phyloP scores from a whole-genome alignment of 2,113 vertebrate species.

The Mormyrus iriodes region DNA sequence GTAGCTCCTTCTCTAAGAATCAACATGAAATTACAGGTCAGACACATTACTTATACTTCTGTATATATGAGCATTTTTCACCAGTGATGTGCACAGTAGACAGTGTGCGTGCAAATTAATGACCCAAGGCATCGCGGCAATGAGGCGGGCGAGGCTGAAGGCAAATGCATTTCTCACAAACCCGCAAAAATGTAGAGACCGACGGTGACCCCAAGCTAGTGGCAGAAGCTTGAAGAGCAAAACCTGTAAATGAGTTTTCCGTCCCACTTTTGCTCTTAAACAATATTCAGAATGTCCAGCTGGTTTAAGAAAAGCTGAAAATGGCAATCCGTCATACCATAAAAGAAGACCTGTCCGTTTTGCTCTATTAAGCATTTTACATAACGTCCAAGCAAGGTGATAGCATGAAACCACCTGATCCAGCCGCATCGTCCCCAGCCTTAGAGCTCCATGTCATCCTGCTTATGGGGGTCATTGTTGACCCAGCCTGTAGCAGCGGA shows the following conservation, averaged over 20 bases:
- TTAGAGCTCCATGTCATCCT: not conserved
- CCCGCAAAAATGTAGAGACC: slow-evolving; percentile 12
- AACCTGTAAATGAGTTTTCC: slow-evolving; percentile 29
- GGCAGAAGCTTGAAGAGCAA: slow-evolving; percentile 30
- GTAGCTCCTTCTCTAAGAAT: not conserved
- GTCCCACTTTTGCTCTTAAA: slow-evolving; percentile 27
- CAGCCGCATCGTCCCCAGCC: not conserved
- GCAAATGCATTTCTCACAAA: not conserved
- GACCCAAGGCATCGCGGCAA: not conserved
- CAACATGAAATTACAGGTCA: not conserved
- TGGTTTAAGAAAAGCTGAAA: not conserved
- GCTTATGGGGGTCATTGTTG: not conserved
- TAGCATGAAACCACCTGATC: not conserved
- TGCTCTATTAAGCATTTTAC: not conserved
- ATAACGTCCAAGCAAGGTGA: not conserved
- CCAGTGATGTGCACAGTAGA: not conserved
- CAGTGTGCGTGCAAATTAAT: not conserved
- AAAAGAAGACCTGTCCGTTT: not conserved
- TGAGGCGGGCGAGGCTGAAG: not conserved
- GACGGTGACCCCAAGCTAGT: slow-evolving; percentile 24
- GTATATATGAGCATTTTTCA: not conserved
- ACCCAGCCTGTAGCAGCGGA: not conserved
- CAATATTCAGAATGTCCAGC: slow-evolving; percentile 5
- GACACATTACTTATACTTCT: not conserved
- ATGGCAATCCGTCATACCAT: not conserved